Conservation (phyloP, 2,888 invertebrate species). For the Salpingus planirostris region DNA sequence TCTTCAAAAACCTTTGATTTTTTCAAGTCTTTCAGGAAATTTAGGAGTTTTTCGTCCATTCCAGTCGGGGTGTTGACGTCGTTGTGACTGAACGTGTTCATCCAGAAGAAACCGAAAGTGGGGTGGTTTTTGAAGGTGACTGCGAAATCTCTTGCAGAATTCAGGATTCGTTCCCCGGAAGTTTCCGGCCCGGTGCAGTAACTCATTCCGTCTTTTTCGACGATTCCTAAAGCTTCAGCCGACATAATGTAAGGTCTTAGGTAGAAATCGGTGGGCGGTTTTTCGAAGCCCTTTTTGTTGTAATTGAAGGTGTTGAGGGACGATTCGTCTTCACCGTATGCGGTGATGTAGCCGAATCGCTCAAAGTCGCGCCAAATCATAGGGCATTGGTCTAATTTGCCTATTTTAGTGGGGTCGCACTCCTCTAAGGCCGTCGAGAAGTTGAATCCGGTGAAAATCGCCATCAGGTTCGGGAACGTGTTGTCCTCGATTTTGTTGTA, state of each 20-base stretch:
- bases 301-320: constrained; percentile 67
- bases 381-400: constrained; percentile 59
- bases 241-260: constrained; percentile 64
- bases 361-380: constrained; percentile 72
- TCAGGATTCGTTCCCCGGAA: constrained; percentile 60
- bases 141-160: constrained; percentile 60
- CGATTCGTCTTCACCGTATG: constrained; percentile 68
- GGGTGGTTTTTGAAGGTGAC: constrained; percentile 51
- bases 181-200: constrained; percentile 55
- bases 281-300: constrained; percentile 57
- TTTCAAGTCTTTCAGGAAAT: constrained; percentile 51
- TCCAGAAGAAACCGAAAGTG: constrained; percentile 72
- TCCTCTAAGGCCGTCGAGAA: constrained; percentile 40
- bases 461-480: constrained; percentile 83
- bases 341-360: constrained; percentile 63
- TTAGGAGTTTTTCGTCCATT: constrained; percentile 54
- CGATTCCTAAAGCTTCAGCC: constrained; percentile 49
- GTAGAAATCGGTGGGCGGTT: constrained; percentile 74
- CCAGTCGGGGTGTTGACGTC: constrained; percentile 56
- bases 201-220: constrained; percentile 44
- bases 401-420: constrained; percentile 44
- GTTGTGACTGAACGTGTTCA: constrained; percentile 68
- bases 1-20: constrained; percentile 60
- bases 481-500: constrained; percentile 71
- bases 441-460: constrained; percentile 51